These are phyloP conservation scores for Mungos mungo DNA, from an alignment of 2,113 vertebrate genomes.

Conservation along the genomic window DNA sequence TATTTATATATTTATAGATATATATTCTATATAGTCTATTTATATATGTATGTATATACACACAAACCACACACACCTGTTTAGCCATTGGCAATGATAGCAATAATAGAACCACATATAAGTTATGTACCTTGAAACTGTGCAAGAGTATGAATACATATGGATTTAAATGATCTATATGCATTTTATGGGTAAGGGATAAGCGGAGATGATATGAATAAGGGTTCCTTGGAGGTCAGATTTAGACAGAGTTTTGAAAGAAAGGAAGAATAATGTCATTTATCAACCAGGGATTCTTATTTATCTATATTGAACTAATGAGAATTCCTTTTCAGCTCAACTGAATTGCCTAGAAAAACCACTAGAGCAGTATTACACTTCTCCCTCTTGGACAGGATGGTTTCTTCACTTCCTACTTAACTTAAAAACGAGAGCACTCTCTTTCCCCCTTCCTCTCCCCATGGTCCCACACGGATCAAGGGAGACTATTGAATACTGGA, in stretches of 20 bases:
- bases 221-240: background rate
- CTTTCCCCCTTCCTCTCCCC: too few species aligned
- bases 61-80: background rate
- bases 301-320: background rate
- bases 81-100: background rate
- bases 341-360: background rate
- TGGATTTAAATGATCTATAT: background rate
- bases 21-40: too few species aligned
- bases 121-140: background rate
- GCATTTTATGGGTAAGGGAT: background rate
- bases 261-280: background rate
- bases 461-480: too few species aligned
- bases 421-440: background rate
- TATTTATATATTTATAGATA: too few species aligned
- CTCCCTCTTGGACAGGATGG: background rate
- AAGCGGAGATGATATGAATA: background rate
- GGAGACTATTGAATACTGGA: too few species aligned
- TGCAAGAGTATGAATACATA: background rate
- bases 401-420: background rate
- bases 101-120: background rate
- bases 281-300: background rate
- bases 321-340: background rate
- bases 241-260: background rate
- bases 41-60: background rate
- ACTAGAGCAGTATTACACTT: background rate